These are phyloP conservation scores for Drosophila limbata DNA, from an alignment of 2,888 invertebrate species.

Conservation along the genomic window DNA sequence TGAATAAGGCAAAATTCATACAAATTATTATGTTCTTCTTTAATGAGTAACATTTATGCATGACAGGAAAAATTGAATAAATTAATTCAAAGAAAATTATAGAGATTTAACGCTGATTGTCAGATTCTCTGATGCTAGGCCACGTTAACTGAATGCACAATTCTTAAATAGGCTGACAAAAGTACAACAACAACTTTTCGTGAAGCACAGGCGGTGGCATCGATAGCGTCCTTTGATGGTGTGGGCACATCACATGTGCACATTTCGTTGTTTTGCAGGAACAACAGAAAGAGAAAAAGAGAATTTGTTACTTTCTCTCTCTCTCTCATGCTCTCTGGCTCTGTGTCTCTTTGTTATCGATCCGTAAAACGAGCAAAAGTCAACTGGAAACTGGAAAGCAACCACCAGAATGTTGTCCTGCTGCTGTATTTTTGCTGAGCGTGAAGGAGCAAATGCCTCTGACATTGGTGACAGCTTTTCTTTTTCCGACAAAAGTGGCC, in stretches of 20 bases:
- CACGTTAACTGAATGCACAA: conserved; percentile 77
- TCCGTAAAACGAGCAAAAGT: conserved; percentile 70
- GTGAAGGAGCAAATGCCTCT: conserved; percentile 48
- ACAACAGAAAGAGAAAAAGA: conserved; percentile 36
- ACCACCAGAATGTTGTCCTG: conserved; percentile 62
- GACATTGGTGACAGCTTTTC: conserved; percentile 58
- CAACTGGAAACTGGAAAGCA: conserved; percentile 79
- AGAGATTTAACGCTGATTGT: conserved; percentile 71
- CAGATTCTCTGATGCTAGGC: conserved; percentile 33
- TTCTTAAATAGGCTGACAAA: conserved; percentile 74
- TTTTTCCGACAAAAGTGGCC: conserved; percentile 32
- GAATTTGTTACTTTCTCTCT: conserved; percentile 3
- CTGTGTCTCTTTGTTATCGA: conserved; percentile 59
- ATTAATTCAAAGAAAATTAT: conserved; percentile 71
- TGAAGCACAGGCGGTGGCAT: conserved; percentile 14
- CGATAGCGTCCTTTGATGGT: conserved; percentile 53
- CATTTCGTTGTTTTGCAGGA: conserved; percentile 66
- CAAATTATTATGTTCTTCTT: conserved; percentile 4
- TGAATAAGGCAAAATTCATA: not conserved
- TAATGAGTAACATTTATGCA: conserved; percentile 60
- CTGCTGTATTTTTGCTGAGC: conserved; percentile 23
- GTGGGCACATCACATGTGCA: conserved; percentile 75
- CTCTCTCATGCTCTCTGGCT: conserved; percentile 2
- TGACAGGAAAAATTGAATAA: conserved; percentile 63
- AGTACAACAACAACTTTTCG: conserved; percentile 29